Evolutionary conservation across 1,140 invertebrate genomes (phyloP).

Genomic region (Drepana arcuata): DNA sequence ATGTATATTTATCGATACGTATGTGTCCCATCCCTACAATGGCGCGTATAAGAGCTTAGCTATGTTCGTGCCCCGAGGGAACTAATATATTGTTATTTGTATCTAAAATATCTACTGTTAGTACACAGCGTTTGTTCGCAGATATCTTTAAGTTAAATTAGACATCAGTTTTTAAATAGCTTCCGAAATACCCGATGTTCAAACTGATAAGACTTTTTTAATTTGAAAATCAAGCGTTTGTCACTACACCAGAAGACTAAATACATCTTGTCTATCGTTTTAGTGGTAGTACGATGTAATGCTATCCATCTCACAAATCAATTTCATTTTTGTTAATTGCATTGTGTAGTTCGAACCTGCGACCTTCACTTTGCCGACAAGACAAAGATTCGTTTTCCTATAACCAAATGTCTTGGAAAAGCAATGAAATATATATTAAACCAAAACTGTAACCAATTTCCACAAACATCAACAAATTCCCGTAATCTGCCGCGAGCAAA

Average conservation of each 20-base stretch:
- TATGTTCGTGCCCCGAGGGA: conserved; percentile 42
- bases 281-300: too few relatives aligned
- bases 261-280: too few relatives aligned
- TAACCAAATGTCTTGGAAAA: not conserved
- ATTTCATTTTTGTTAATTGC: not conserved
- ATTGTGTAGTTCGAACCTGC: not conserved
- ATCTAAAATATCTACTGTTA: conserved; percentile 21
- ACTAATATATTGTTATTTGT: conserved; percentile 64
- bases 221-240: too few relatives aligned
- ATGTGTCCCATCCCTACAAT: conserved; percentile 5
- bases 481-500: not conserved
- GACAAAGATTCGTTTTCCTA: too few relatives aligned
- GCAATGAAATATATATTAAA: not conserved
- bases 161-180: not conserved
- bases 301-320: too few relatives aligned
- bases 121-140: too few relatives aligned
- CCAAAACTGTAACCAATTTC: not conserved
- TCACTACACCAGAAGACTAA: too few relatives aligned
- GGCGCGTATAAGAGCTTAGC: conserved; percentile 46
- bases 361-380: not conserved
- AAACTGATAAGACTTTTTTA: not conserved
- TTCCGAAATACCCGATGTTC: not conserved
- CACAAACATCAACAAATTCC: not conserved
- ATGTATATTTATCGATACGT: not conserved
- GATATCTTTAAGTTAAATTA: too few relatives aligned